Percentiles rank a stretch among this genome's conserved stretches.
Conservation (phyloP, 2,113 vertebrate genomes). For the Fulmarus glacialis region DNA sequence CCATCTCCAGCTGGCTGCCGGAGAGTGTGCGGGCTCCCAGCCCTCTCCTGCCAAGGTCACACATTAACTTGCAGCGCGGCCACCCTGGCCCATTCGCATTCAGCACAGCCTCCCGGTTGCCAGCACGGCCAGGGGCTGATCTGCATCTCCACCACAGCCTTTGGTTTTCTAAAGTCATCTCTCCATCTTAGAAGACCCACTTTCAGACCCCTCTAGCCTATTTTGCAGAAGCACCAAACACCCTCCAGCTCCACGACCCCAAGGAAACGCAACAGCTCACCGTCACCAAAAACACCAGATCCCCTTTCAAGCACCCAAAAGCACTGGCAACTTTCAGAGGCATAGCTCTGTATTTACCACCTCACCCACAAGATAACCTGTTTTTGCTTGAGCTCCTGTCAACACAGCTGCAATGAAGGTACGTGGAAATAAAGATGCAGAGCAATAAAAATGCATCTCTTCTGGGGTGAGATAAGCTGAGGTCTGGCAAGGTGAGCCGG, state of each 20-base stretch:
- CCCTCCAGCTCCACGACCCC: background rate
- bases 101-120: background rate
- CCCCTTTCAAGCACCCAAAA: background rate
- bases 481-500: constrained; percentile 28
- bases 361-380: constrained; percentile 33
- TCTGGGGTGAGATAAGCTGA: background rate
- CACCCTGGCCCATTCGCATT: background rate
- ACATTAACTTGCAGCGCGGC: constrained; percentile 21
- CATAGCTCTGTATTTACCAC: background rate
- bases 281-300: background rate
- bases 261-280: background rate
- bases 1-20: background rate
- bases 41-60: constrained; percentile 26
- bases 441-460: background rate
- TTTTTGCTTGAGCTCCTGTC: background rate
- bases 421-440: background rate
- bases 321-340: background rate
- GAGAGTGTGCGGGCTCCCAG: background rate
- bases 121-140: background rate
- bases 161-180: background rate
- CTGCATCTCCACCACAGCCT: background rate
- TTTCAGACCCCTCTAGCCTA: background rate
- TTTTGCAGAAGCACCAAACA: background rate
- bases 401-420: constrained; percentile 39
- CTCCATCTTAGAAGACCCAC: background rate